Base-by-base conservation (phyloP, 2,113 vertebrate species). In the Melozone crissalis region DNA sequence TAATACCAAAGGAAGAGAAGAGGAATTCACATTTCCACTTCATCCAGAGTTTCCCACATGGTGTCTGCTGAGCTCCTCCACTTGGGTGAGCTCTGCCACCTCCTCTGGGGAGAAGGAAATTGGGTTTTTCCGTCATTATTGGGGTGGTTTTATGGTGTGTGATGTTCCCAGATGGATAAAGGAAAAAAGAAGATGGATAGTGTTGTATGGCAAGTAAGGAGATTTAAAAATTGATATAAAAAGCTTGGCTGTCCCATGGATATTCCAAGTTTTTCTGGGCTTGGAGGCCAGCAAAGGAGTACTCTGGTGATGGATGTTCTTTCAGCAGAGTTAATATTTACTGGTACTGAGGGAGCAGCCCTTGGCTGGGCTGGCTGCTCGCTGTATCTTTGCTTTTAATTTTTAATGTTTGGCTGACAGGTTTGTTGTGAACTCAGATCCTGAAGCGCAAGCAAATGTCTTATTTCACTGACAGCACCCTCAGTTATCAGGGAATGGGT, bases 361-460 rank as follows among this genome's bases (percentile, higher is more conserved):
- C 91, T 84, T 8, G 37, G 39, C 80, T 87, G 83, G 79, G 30
- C 43, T 67, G 21, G 24, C 76, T 93, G 33, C 57, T 92, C 74
- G 4, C 65, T 68, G 12, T 7, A 15, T 71, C 57, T 74, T 86
- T 63, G 33, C 86, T 78, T 87, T 92, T 84, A 80, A 87, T 91
- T 94, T 94, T 86, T 87, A 83, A 84, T 91, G 52, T 52, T 67
- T 43, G 63, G 26, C 67, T 86, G 90, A 27, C 82, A 83, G 82
- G 41, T 87, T 92, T 26, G n/a, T 61, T 90, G 11, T 67, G 35
- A 93, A 78, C 51, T 2, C 7, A 68, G 82, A 84, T 77, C 67
- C 68, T 93, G 39, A 82, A 73, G 28, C 33, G 47, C 49, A 33
- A 61, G 46, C 31, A 73, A 88, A 66, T 58, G 51, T 81, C 81